Base-by-base conservation (phyloP, 2,888 invertebrate species). In the Apomyelois bistriatella region DNA sequence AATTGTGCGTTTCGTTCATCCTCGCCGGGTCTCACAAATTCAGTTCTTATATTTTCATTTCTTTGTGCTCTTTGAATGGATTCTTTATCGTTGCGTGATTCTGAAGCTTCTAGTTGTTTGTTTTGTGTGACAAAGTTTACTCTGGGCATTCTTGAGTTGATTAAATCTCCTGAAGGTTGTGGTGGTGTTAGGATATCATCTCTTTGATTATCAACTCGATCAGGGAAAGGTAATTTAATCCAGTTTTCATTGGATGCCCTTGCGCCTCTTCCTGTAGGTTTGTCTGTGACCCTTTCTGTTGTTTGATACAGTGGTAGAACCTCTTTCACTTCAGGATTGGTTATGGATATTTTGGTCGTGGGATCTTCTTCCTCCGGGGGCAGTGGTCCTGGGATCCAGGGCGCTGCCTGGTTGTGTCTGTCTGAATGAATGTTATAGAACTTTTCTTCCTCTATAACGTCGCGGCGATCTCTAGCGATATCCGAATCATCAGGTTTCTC, bases 51-150 rank as follows among this genome's bases (percentile, higher is more conserved):
- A 59, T 86, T 82, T 47, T 90, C 84, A n/a, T 73, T 82, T 49
- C 88, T 76, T 7, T 82, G 76, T 1, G 82, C 66, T 71, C 90
- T 75, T 60, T 87, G 90, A 15, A 90, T 75, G 13, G 86, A 76
- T 64, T 91, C 90, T 62, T 90, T 89, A 54, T 91, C 89, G 64
- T 89, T 86, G 46, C 91, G 80, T 4, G 89, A 89, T 72, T 91
- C 91, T 0, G 91, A 86, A 10, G 90, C 74, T 66, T 91, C 89
- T 17, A 91, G 63, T 0, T 75, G 73, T 81, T 92, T 91, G 58
- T 92, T 91, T 68, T 93, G 93, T 0, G 94, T 94, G 10, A 94
- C 92, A 63, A 94, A 94, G 73, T 94, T 93, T 0, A 94, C 93
- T 63, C 93, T 77, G 0, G 94, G 93, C 78, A 93, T 93, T 62